These are phyloP conservation scores for Paracentrotus lividus DNA, from an alignment of 53 echinoderm and acorn worm genomes.

Conservation along the genomic window DNA sequence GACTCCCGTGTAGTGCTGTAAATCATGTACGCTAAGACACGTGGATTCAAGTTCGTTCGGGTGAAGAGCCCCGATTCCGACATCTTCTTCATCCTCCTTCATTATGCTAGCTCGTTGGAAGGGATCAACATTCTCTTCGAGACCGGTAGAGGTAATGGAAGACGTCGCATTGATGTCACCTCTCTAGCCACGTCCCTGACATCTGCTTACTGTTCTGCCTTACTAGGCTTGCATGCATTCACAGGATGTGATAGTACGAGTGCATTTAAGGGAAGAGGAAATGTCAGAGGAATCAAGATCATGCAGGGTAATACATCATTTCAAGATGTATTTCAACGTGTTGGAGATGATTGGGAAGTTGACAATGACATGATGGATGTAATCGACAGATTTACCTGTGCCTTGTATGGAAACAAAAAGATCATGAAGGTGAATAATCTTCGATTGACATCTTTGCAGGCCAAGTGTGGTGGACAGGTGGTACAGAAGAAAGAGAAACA, in stretches of 20 bases:
- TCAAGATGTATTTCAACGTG: too few species aligned
- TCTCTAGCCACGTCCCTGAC: not conserved
- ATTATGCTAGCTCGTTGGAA: not conserved
- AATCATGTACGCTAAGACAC: not conserved
- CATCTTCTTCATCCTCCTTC: not conserved
- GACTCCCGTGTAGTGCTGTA: not conserved
- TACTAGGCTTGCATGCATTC: not conserved
- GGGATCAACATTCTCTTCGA: not conserved
- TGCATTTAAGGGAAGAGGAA: not conserved
- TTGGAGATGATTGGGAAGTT: not conserved
- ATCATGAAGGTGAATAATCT: not conserved
- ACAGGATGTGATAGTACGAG: not conserved
- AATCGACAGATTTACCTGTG: not conserved
- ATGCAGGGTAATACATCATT: too few species aligned
- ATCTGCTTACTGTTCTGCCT: not conserved
- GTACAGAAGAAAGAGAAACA: too few species aligned
- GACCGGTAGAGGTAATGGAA: not conserved
- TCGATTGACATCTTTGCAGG: too few species aligned
- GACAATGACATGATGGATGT: not conserved
- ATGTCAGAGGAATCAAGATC: too few species aligned
- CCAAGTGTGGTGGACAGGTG: too few species aligned
- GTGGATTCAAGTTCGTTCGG: not conserved
- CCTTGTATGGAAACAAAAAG: not conserved
- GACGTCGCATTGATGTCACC: not conserved
- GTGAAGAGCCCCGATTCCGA: not conserved